phyloP scores from a whole-genome alignment of 30 jellyfish, hydroid and myxozoan species.

The Turritopsis rubra region DNA sequence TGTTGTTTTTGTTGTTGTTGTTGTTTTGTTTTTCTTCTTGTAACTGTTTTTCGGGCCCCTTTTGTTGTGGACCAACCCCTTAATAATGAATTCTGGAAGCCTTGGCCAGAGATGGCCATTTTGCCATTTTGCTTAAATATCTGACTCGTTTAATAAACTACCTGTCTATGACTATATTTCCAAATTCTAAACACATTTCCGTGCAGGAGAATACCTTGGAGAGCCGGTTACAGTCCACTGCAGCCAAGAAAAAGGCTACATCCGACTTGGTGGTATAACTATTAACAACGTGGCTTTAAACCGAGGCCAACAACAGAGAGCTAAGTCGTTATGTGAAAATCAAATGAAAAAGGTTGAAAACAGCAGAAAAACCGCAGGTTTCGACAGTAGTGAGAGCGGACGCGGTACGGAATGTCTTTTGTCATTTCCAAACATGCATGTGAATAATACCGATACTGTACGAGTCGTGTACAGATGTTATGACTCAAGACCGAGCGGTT shows the following conservation, averaged over 20 bases:
- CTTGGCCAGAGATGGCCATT: no score
- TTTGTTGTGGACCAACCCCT: no score
- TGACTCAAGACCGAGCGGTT: slow-evolving; percentile 31
- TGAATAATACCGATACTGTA: slow-evolving; percentile 12
- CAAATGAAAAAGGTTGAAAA: slow-evolving; percentile 23
- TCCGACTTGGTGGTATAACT: slow-evolving; percentile 29
- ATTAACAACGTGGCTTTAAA: slow-evolving; percentile 18
- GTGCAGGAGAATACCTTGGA: background rate
- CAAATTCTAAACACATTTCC: background rate
- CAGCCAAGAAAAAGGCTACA: background rate
- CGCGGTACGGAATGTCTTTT: slow-evolving; percentile 21
- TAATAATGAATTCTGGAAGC: no score
- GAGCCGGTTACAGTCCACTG: slow-evolving; percentile 23
- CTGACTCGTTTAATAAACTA: background rate
- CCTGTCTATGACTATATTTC: background rate
- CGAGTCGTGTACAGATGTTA: slow-evolving; percentile 26
- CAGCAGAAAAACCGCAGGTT: background rate
- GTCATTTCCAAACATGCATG: slow-evolving; percentile 1
- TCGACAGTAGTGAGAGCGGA: background rate
- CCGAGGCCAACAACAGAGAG: slow-evolving; percentile 7
- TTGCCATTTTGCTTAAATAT: background rate
- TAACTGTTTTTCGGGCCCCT: no score
- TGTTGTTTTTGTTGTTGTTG: no score
- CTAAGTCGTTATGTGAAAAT: background rate
- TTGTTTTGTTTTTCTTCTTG: no score